Percentiles rank a stretch among this genome's conserved stretches.
Conservation (phyloP, 2,113 vertebrate genomes). For the cat (Felis catus) region DNA sequence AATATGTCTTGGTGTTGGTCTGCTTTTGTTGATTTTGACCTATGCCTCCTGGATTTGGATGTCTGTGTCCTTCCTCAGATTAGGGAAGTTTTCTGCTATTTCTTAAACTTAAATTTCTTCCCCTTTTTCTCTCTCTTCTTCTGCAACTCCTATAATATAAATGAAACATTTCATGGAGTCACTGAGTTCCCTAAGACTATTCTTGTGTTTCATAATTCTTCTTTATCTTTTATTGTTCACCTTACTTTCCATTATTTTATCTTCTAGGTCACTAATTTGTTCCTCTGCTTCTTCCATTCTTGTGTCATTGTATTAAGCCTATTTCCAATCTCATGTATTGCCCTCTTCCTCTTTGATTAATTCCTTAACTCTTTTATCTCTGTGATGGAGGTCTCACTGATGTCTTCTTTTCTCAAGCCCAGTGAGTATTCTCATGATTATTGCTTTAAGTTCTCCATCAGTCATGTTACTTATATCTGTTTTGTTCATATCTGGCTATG, state of each 20-base stretch:
- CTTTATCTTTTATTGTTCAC: neutral
- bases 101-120: neutral
- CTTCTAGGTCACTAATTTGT: neutral
- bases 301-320: neutral
- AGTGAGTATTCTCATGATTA: neutral
- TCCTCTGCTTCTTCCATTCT: neutral
- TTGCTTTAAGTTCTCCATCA: neutral
- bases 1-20: neutral
- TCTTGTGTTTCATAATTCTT: neutral
- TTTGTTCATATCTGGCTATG: neutral
- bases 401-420: neutral
- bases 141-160: neutral
- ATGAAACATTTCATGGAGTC: neutral
- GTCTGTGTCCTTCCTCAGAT: neutral
- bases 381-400: neutral
- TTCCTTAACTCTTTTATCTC: neutral
- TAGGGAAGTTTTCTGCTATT: neutral
- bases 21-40: neutral
- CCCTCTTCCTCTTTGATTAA: neutral
- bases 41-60: neutral
- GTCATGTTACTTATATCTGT: neutral
- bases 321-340: neutral
- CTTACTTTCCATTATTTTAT: neutral
- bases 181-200: neutral
- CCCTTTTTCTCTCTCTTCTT: neutral